Base-by-base conservation (phyloP, 1,140 invertebrate species). In the Drosophila kikkawai region DNA sequence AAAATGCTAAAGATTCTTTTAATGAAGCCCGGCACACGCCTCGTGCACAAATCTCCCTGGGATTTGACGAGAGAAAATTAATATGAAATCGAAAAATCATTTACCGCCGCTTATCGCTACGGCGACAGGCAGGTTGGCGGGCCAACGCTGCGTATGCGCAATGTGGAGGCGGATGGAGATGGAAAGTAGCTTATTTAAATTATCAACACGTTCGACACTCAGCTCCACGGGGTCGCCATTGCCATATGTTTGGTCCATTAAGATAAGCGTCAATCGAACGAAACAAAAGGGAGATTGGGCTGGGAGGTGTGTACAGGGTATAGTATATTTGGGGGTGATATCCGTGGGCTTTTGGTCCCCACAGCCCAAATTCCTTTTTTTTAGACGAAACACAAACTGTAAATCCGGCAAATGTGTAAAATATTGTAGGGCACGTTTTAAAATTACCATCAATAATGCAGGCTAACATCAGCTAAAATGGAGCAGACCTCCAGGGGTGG, bases 141-240 rank as follows among this genome's bases (percentile, higher is more conserved):
- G 66, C 75, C 29, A 78, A 81, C 81, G 84, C 65, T 84, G 84
- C 84, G 84, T 88, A 88, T 88, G 85, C 85, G 85, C 81, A 85
- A 88, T 87, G 80, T 17, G 41, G 41, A 17, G 42, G 53, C n/a
- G 29, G 42, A 42, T 34, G 74, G 61, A 56, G 79, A 51, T 78
- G 68, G 80, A 90, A 80, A 90, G 85, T 90, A 91, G 85, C 85
- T 90, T 90, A 90, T 90, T 90, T 91, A 91, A 90, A 90, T 90
- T 90, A 90, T 90, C 85, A 90, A 90, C 85, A 90, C 85, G 85
- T 90, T 86, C 51, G 51, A 42, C 36, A 34, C 26, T 32, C 45
- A 37, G 45, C 39, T 26, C 45, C 39, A 44, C 26, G 26, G 39
- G 51, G 51, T 59, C 22, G 75, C 44, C 58, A 56, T 65, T 58